These are phyloP conservation scores for Timandra comae DNA, from an alignment of 2,888 invertebrate species.

Conservation along the genomic window DNA sequence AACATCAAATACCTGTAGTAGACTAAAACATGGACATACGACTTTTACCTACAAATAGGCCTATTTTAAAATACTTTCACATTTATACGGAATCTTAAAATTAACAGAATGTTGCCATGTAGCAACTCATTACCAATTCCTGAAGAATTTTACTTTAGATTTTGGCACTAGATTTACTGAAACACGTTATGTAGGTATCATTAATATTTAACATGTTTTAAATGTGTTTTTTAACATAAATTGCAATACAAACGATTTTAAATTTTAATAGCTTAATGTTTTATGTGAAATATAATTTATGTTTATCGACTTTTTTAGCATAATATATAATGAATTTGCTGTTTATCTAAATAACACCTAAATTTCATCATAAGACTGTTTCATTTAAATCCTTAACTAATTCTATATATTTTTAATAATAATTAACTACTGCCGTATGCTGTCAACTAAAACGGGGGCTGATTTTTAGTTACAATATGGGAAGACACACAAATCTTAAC, in stretches of 20 bases:
- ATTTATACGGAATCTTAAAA: constrained; percentile 5
- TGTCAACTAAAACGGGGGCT: neutral
- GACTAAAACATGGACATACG: constrained; percentile 46
- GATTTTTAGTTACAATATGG: constrained; percentile 14
- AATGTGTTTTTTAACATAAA: neutral
- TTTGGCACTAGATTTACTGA: constrained; percentile 14
- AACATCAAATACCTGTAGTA: constrained; percentile 65
- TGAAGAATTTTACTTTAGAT: constrained; percentile 6
- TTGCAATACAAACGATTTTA: neutral
- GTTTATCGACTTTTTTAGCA: neutral
- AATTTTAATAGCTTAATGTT: too few relatives aligned
- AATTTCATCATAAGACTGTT: constrained; percentile 29
- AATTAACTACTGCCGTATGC: neutral
- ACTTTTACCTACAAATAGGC: constrained; percentile 47
- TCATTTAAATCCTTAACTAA: constrained; percentile 19
- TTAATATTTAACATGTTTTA: neutral
- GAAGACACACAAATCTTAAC: constrained; percentile 38
- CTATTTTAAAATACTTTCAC: constrained; percentile 32
- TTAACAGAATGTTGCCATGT: constrained; percentile 6
- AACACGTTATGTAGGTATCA: constrained; percentile 1
- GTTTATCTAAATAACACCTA: constrained; percentile 18
- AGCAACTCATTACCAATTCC: constrained; percentile 2
- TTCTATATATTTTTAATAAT: constrained; percentile 5
- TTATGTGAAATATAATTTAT: too few relatives aligned
- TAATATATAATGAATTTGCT: neutral